Evolutionary conservation across 2,797 vertebrate species (phyloP).

Genomic region (Otolemur crassicaudatus): DNA sequence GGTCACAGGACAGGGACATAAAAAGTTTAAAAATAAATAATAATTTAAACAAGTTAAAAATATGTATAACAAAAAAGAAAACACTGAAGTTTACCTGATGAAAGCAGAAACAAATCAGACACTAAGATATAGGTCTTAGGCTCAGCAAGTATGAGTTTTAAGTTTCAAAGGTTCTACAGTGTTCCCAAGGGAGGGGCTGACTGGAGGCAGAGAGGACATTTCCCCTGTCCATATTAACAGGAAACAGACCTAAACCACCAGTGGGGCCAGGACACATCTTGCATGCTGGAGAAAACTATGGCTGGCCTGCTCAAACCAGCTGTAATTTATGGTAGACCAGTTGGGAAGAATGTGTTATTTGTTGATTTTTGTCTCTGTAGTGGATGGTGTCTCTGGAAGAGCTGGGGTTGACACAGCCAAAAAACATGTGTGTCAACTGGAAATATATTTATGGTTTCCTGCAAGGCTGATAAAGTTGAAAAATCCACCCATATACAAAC

Average conservation of each 20-base stretch:
- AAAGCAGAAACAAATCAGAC: constrained; percentile 26
- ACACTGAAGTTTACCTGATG: not conserved
- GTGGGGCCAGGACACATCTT: not conserved
- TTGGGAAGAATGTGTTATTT: constrained; percentile 33
- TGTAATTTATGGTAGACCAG: not conserved
- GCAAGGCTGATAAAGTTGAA: not conserved
- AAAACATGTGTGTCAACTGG: not conserved
- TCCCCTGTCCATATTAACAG: not conserved
- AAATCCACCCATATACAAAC: not conserved
- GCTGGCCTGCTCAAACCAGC: not conserved
- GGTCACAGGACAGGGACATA: not conserved
- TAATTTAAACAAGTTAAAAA: not conserved
- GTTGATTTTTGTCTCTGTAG: constrained; percentile 44
- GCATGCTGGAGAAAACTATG: not conserved
- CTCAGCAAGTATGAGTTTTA: not conserved
- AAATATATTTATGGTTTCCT: constrained; percentile 33
- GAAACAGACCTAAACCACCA: not conserved
- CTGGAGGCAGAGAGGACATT: not conserved
- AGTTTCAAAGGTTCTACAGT: constrained; percentile 10
- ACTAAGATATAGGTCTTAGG: not conserved
- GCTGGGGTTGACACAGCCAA: not conserved
- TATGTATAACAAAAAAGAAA: not conserved
- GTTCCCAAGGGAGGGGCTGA: not conserved
- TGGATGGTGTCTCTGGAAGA: not conserved
- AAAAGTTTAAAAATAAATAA: constrained; percentile 57